phyloP scores from a whole-genome alignment of 2,888 invertebrate species.

The Himalopsyche anomala region DNA sequence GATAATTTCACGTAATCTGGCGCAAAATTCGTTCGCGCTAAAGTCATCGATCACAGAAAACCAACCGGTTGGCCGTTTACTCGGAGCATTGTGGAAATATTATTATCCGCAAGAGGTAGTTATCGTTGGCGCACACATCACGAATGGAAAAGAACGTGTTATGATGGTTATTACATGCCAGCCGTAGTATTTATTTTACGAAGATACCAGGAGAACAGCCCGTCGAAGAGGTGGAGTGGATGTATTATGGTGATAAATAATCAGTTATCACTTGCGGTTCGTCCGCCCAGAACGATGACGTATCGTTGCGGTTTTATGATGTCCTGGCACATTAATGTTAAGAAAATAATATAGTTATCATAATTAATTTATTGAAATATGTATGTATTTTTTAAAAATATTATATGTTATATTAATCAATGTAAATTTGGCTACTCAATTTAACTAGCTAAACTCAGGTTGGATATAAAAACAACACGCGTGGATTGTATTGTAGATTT shows the following conservation, averaged over 20 bases:
- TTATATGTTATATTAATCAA: no score
- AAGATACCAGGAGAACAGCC: slow-evolving; percentile 51
- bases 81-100: slow-evolving; percentile 31
- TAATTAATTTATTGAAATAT: no score
- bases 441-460: no score
- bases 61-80: background rate
- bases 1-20: no score
- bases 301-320: slow-evolving; percentile 22
- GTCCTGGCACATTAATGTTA: background rate
- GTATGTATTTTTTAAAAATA: no score
- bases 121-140: slow-evolving; percentile 26
- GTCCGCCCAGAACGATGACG: slow-evolving; percentile 49
- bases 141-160: slow-evolving; percentile 48
- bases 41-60: slow-evolving; percentile 2
- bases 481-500: no score
- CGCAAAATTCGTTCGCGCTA: background rate
- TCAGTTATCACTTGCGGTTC: slow-evolving; percentile 55
- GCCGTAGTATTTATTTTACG: slow-evolving; percentile 51
- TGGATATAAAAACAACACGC: no score
- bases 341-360: no score
- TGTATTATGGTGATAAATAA: slow-evolving; percentile 52
- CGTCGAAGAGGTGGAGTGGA: slow-evolving; percentile 39
- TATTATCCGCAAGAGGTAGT: slow-evolving; percentile 24
- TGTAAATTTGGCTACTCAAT: no score
- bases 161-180: slow-evolving; percentile 50